Evolutionary conservation across 2,797 vertebrate genomes (phyloP).

Genomic region (Notolepis coatsorum): DNA sequence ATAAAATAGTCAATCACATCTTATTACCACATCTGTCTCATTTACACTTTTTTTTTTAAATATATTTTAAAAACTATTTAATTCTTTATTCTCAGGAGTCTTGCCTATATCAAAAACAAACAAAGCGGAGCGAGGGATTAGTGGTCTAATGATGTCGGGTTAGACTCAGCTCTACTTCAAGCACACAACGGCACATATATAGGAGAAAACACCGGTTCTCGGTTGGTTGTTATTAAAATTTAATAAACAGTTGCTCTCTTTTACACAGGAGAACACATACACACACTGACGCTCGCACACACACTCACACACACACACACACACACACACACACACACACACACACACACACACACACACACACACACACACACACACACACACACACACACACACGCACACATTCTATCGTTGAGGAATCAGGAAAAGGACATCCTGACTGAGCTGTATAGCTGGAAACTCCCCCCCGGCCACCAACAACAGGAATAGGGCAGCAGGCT

Average conservation of each 20-base stretch:
- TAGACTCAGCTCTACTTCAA: too few species aligned
- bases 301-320: conserved; percentile 16
- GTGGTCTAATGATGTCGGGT: too few species aligned
- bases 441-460: conserved; percentile 76
- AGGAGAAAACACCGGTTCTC: too few species aligned
- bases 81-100: too few species aligned
- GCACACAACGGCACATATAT: too few species aligned
- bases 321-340: conserved; percentile 7
- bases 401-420: conserved; percentile 65
- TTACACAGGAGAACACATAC: conserved; percentile 38
- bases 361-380: conserved; percentile 22
- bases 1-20: too few species aligned
- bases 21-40: too few species aligned
- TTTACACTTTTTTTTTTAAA: too few species aligned
- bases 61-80: too few species aligned
- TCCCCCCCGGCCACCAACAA: conserved; percentile 78
- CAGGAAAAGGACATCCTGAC: conserved; percentile 80
- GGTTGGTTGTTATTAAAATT: conserved; percentile 10
- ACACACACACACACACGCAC: conserved; percentile 4
- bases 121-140: too few species aligned
- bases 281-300: conserved; percentile 14
- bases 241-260: conserved; percentile 6
- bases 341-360: conserved; percentile 50
- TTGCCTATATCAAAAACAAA: too few species aligned
- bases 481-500: conserved; percentile 65